Conservation (phyloP, 2,797 vertebrate genomes). For the Coreius guichenoti region DNA sequence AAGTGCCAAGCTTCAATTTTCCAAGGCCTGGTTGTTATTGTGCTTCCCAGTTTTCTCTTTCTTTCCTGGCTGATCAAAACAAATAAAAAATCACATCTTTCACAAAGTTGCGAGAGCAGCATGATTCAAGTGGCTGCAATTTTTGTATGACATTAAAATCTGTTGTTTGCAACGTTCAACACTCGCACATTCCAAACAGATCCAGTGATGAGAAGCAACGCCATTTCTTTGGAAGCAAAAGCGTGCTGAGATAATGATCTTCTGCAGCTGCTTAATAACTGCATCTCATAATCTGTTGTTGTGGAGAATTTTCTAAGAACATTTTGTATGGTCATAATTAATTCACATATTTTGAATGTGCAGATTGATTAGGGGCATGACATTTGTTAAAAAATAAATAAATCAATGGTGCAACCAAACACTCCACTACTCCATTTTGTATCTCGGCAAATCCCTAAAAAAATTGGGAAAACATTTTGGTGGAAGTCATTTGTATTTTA, state of each 20-base stretch:
- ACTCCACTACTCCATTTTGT: background rate
- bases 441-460: background rate
- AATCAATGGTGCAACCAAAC: background rate
- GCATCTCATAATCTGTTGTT: slow-evolving; percentile 14
- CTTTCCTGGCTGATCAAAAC: slow-evolving; percentile 41
- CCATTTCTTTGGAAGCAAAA: slow-evolving; percentile 7
- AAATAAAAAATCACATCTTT: slow-evolving; percentile 41
- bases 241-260: slow-evolving; percentile 35
- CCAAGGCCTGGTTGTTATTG: slow-evolving; percentile 62
- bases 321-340: background rate
- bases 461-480: background rate
- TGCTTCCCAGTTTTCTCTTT: slow-evolving; percentile 43
- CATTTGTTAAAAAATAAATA: background rate
- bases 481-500: background rate
- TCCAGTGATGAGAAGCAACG: slow-evolving; percentile 15
- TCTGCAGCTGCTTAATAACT: slow-evolving; percentile 30
- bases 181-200: slow-evolving; percentile 17
- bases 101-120: slow-evolving; percentile 36
- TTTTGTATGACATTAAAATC: slow-evolving; percentile 38
- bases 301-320: slow-evolving; percentile 9
- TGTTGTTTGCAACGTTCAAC: slow-evolving; percentile 17
- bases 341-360: slow-evolving; percentile 12
- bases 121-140: slow-evolving; percentile 44
- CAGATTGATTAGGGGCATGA: slow-evolving; percentile 9
- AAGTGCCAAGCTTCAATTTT: slow-evolving; percentile 66